These are phyloP conservation scores for Megalonaias nervosa DNA, from an alignment of 1,140 invertebrate genomes.

Conservation along the genomic window DNA sequence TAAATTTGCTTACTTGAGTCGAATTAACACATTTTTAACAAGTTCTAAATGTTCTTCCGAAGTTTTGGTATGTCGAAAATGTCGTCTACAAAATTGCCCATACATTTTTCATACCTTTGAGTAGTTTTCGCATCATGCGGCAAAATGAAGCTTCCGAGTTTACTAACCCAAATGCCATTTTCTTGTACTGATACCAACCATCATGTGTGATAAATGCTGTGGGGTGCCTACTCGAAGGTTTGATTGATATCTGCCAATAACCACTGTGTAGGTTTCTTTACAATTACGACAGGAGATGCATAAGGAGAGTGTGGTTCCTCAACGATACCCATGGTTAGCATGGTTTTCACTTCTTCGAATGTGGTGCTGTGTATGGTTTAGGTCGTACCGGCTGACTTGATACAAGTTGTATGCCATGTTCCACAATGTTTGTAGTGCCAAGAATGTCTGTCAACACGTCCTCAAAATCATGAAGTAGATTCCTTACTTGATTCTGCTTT, in stretches of 20 bases:
- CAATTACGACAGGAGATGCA: constrained; percentile 71
- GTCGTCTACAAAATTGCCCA: constrained; percentile 40
- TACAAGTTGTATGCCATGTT: constrained; percentile 22
- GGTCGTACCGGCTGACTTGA: constrained; percentile 12
- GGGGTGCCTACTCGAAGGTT: not conserved
- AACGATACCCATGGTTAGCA: not conserved
- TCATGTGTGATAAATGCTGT: constrained; percentile 19
- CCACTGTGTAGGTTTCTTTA: constrained; percentile 62
- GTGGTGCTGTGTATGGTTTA: constrained; percentile 56
- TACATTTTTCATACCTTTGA: constrained; percentile 43
- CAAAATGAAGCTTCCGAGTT: constrained; percentile 21
- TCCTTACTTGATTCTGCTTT: too few relatives aligned
- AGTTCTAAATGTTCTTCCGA: constrained; percentile 5
- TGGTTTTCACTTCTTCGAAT: constrained; percentile 60
- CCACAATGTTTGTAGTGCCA: constrained; percentile 21
- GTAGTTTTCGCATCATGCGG: constrained; percentile 50
- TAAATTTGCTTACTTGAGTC: not conserved
- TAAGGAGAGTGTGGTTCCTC: not conserved
- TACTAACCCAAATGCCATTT: constrained; percentile 40
- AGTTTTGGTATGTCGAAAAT: constrained; percentile 10
- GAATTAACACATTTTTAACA: not conserved
- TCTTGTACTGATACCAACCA: constrained; percentile 19
- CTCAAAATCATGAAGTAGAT: not conserved
- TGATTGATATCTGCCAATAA: constrained; percentile 24
- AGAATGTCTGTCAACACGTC: constrained; percentile 31